Base-by-base conservation (phyloP, 2,888 invertebrate genomes). In the Tipula lateralis region DNA sequence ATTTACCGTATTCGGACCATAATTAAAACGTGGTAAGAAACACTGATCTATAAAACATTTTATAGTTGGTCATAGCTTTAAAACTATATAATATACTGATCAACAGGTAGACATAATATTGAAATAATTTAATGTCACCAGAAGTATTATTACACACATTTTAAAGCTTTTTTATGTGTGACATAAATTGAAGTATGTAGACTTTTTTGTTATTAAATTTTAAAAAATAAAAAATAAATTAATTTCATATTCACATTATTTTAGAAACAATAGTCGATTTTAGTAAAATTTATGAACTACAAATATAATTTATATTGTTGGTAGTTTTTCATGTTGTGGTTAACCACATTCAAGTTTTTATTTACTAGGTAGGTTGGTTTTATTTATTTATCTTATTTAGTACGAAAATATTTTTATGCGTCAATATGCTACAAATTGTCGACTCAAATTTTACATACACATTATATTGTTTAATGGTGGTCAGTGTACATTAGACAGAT, bases 161-260 rank as follows among this genome's bases (percentile, higher is more conserved):
- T 50, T 50, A 50, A 50, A 50, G 44, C 44, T 50, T 50, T 50
- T 50, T 16, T 50, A 32, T 44, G 5, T 44, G 16, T 50, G 44
- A 50, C 44, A 50, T 50, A 50, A 50, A 50, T 50, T 19, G 44
- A 50, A 50, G 44, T 50, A 5, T 50, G 44, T 16, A 50, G 44
- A 50, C 16, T 66, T 66, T 66, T 66, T 66, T 66, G 66, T 66
- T 66, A 66, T 66, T 66, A 66, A 66, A 66, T 66, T 66, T 24
- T 24, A 24, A 24, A 24, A 24, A 36, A n/a, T n/a, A n/a, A 39
- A 16, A 44, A 44, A 44, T 16, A 44, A 44, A 16, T 44, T 3
- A 16, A 44, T 44, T n/a, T 44, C 1, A 44, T 44, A 44, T 16
- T 16, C 44, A 44, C 44, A 44, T 50, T 16, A 50, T 50, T 50